Percentiles rank a stretch among this genome's conserved stretches.
These are phyloP conservation scores for Gadus macrocephalus DNA, from an alignment of 2,113 vertebrate species.

Conservation along the genomic window DNA sequence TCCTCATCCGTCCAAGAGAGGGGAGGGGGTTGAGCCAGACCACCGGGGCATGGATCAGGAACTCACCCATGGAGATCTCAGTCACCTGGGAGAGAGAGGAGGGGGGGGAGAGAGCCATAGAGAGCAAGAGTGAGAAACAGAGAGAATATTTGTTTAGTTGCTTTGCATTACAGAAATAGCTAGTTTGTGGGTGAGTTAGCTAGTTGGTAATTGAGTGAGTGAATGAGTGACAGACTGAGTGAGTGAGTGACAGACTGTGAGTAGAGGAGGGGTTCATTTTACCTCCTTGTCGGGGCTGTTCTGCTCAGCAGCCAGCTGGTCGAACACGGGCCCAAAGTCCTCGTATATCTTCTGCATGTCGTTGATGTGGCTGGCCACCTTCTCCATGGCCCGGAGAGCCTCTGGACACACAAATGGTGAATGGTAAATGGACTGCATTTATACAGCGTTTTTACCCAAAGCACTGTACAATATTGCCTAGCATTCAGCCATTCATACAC, in stretches of 20 bases:
- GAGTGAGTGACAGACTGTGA: neutral
- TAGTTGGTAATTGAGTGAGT: neutral
- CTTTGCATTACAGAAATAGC: neutral
- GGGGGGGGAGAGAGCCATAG: neutral
- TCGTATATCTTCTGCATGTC: slow-evolving; percentile 93
- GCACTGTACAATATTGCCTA: no score
- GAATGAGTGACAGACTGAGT: neutral
- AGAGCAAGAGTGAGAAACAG: no score
- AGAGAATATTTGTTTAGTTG: no score
- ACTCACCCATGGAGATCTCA: slow-evolving; percentile 88
- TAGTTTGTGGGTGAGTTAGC: neutral
- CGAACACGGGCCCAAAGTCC: slow-evolving; percentile 85
- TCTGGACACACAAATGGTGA: slow-evolving; percentile 63
- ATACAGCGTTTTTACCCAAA: no score
- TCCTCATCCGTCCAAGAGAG: slow-evolving; percentile 80
- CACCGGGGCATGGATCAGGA: slow-evolving; percentile 78
- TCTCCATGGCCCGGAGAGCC: slow-evolving; percentile 87
- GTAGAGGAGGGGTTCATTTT: neutral
- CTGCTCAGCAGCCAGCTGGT: slow-evolving; percentile 85
- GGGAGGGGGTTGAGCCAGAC: slow-evolving; percentile 84
- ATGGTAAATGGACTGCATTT: no score
- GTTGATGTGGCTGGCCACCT: slow-evolving; percentile 88
- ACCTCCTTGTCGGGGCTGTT: slow-evolving; percentile 84
- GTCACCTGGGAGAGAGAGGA: slow-evolving; percentile 70
- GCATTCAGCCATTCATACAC: no score